Conservation (phyloP, 1,140 invertebrate species). For the Diorhabda sublineata region DNA sequence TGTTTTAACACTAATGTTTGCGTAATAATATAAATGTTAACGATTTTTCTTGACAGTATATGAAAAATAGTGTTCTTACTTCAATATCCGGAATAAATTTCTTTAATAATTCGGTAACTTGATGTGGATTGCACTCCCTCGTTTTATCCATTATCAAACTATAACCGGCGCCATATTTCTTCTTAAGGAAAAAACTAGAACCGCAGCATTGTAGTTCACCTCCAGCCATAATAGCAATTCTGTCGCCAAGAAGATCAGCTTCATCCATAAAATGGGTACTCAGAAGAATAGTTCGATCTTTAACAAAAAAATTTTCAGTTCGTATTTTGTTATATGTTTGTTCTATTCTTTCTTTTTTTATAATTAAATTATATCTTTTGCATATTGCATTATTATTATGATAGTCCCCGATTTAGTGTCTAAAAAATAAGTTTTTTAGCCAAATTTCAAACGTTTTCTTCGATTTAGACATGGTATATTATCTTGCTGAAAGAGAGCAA, state of each 20-base stretch:
- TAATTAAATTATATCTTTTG: no score
- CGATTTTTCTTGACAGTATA: not conserved
- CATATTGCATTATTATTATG: no score
- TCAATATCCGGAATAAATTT: slow-evolving; percentile 35
- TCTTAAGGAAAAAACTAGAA: slow-evolving; percentile 83
- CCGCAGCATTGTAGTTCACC: slow-evolving; percentile 81
- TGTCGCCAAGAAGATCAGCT: slow-evolving; percentile 89
- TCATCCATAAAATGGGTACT: slow-evolving; percentile 99
- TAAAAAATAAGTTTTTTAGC: no score
- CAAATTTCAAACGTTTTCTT: no score
- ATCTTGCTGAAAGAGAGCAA: no score
- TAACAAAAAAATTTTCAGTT: not conserved
- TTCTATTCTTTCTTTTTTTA: no score
- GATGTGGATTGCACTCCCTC: slow-evolving; percentile 51
- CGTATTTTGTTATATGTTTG: no score
- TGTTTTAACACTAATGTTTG: no score
- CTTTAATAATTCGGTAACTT: slow-evolving; percentile 31
- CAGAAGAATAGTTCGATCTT: slow-evolving; percentile 70
- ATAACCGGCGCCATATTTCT: slow-evolving; percentile 73
- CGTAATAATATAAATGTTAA: not conserved
- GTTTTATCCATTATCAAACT: slow-evolving; percentile 54
- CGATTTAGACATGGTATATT: no score
- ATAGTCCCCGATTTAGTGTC: no score
- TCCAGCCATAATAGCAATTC: slow-evolving; percentile 84
- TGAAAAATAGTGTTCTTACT: slow-evolving; percentile 20